Evolutionary conservation across 2,797 vertebrate genomes (phyloP).

Genomic region (Aldrovandia affinis): DNA sequence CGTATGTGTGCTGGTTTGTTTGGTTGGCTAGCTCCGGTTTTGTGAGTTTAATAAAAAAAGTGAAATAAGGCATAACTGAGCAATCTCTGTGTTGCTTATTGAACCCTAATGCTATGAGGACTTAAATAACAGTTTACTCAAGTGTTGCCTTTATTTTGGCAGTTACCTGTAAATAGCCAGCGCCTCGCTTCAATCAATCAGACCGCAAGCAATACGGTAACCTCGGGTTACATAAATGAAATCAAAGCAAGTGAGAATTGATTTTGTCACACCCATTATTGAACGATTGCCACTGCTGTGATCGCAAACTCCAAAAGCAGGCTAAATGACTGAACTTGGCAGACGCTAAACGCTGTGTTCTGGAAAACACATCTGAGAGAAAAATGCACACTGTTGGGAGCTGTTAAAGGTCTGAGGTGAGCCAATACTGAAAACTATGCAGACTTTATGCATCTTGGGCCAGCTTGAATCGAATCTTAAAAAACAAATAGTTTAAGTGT

Average conservation of each 20-base stretch:
- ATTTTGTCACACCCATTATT: background rate
- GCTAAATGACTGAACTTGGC: background rate
- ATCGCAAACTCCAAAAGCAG: background rate
- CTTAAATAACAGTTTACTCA: too few relatives aligned
- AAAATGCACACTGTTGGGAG: background rate
- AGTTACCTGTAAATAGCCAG: background rate
- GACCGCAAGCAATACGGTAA: background rate
- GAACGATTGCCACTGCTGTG: background rate
- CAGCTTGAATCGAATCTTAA: background rate
- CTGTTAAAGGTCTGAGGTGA: background rate
- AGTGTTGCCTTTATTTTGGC: too few relatives aligned
- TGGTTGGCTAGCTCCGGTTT: too few relatives aligned
- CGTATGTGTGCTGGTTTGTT: too few relatives aligned
- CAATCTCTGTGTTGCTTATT: too few relatives aligned
- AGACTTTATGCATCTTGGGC: background rate
- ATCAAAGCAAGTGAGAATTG: background rate
- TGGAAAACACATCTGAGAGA: conserved; percentile 10
- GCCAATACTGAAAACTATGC: background rate
- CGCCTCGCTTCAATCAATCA: background rate
- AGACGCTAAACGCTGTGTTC: background rate
- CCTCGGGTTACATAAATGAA: background rate
- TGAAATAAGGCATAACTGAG: too few relatives aligned
- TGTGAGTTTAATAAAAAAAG: too few relatives aligned
- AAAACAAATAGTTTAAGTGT: background rate
- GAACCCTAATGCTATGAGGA: too few relatives aligned